Evolutionary conservation across 1,140 invertebrate genomes (phyloP).

Genomic region (Tetranychus cinnabarinus): DNA sequence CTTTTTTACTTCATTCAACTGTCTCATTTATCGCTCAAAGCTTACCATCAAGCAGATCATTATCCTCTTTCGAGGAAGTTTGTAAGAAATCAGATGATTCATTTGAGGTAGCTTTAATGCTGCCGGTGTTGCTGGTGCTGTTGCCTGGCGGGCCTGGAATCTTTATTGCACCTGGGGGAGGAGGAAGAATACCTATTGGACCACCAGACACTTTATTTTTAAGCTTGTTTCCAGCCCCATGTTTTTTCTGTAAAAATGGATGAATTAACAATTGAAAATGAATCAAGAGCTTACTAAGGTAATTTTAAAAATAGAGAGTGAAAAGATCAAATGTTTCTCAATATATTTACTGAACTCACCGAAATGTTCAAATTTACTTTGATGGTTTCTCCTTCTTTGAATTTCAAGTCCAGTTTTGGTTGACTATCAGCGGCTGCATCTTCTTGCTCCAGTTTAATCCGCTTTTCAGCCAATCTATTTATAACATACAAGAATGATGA

Average conservation of each 20-base stretch:
- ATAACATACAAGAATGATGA: neutral
- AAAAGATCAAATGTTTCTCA: neutral
- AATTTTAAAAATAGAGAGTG: neutral
- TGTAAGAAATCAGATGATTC: neutral
- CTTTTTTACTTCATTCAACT: neutral
- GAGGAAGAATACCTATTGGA: conserved; percentile 1
- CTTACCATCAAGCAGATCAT: neutral
- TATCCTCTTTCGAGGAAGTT: neutral
- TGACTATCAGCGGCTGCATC: conserved; percentile 35
- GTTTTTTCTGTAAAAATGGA: neutral
- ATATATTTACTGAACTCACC: conserved; percentile 29
- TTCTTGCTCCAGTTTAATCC: conserved; percentile 36
- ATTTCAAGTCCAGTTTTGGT: conserved; percentile 74
- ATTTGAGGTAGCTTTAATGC: neutral
- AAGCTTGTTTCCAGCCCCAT: neutral
- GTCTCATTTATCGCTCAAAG: neutral
- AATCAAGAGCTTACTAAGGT: neutral
- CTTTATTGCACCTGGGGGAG: conserved; percentile 1
- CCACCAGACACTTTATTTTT: neutral
- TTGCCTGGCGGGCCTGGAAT: neutral
- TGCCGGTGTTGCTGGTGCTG: neutral
- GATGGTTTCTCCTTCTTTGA: conserved; percentile 95
- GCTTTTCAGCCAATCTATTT: conserved; percentile 31
- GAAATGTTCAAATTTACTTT: conserved; percentile 96
- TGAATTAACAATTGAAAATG: neutral